Conservation (phyloP, 2,113 vertebrate species). For the Tychaedon coryphoeus region DNA sequence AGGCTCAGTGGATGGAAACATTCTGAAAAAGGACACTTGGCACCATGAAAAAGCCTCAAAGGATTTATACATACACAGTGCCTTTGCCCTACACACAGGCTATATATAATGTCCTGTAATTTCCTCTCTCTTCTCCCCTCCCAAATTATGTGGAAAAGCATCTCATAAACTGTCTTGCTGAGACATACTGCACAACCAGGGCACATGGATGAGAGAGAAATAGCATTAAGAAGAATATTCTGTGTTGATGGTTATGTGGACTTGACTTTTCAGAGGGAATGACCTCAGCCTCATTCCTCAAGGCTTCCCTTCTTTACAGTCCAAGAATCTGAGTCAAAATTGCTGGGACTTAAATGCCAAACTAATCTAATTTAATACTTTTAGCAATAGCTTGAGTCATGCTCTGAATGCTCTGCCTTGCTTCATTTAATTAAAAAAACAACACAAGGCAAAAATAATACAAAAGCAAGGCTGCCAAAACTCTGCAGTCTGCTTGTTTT, state of each 20-base stretch:
- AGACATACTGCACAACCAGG: not conserved
- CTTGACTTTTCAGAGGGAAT: slow-evolving; percentile 29
- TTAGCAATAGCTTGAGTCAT: slow-evolving; percentile 61
- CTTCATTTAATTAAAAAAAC: slow-evolving; percentile 63
- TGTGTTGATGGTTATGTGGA: not conserved
- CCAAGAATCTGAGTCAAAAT: slow-evolving; percentile 58
- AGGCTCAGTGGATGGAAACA: not conserved
- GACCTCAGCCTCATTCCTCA: slow-evolving; percentile 49
- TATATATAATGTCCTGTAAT: not conserved
- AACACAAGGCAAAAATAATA: slow-evolving; percentile 53
- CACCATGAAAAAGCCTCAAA: not conserved
- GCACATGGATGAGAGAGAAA: not conserved
- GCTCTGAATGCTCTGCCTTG: slow-evolving; percentile 44
- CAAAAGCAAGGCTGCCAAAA: slow-evolving; percentile 35
- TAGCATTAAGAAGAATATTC: not conserved
- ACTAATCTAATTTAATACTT: slow-evolving; percentile 67
- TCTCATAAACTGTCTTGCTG: not conserved
- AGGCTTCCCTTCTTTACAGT: slow-evolving; percentile 31
- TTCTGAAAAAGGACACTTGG: not conserved
- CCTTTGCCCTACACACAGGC: not conserved
- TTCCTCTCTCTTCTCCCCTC: not conserved
- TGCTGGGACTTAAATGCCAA: slow-evolving; percentile 47
- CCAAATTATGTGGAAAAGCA: not conserved
- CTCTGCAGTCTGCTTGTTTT: slow-evolving; percentile 56
- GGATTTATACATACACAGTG: not conserved